Base-by-base conservation (phyloP, 1,140 invertebrate species). In the Bombus huntii region DNA sequence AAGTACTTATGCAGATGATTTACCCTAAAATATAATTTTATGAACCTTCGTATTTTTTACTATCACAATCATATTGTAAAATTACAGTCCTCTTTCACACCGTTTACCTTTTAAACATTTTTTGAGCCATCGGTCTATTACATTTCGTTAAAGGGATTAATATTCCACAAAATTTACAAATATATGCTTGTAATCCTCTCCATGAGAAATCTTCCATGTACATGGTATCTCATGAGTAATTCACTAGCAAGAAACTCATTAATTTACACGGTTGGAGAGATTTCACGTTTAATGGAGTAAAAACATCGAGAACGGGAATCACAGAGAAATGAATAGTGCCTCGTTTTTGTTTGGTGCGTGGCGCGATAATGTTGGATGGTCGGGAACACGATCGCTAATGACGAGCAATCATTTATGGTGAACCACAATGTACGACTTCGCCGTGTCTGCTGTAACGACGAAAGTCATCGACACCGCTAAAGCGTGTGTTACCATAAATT, bases 361-460 rank as follows among this genome's bases (percentile, higher is more conserved):
- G 31, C 9, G n/a, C 77, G 62, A 79, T n/a, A 22, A 37, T 79
- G 42, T 34, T 66, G 34, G 65, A 79, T 79, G 76, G 31, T 34
- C 65, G 22, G 31, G 15, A 70, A 79, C 65, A 47, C 62, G 62
- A 79, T 34, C 39, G 31, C 65, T 70, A 70, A 80, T 80, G 65
- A 47, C 65, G 75, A 39, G 15, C 9, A 39, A 79, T 79, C 42
- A 68, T 80, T 80, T 70, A 37, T 42, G 65, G 44, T 10, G 62
- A 28, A 37, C 42, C 44, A 37, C 68, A 47, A 70, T 3, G 62
- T 47, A 80, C 62, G 15, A 13, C 62, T 66, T 28, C 9, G 28
- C 0, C 8, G 25, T 37, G 22, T 5, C 18, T 15, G 31, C 12
- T 22, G 25, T 37, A 37, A 37, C 53, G 57, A 62, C 15, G 37